Evolutionary conservation across 2,113 vertebrate genomes (phyloP).

Genomic region (Callithrix jacchus): DNA sequence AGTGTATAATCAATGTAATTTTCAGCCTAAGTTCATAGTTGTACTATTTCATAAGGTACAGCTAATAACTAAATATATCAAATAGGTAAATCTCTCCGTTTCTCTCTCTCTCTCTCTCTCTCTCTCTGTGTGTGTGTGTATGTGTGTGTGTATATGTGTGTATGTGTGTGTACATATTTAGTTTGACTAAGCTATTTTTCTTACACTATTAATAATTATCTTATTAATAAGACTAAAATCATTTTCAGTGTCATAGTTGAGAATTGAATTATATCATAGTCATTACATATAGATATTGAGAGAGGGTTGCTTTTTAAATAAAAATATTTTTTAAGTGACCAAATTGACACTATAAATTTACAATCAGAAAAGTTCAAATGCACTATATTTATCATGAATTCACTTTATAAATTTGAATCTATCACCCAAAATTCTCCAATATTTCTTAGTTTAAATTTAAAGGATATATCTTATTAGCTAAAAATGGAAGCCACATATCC

Average conservation of each 20-base stretch:
- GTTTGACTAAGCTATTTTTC: not conserved
- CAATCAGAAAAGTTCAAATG: constrained; percentile 1
- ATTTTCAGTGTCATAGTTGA: not conserved
- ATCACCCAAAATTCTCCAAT: not conserved
- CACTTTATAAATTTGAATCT: not conserved
- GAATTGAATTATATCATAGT: not conserved
- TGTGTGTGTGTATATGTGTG: not conserved
- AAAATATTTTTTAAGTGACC: not conserved
- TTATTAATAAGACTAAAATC: not conserved
- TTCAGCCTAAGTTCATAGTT: not conserved
- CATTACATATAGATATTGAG: not conserved
- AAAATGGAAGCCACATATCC: not conserved
- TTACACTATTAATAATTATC: not conserved
- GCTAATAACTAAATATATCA: not conserved
- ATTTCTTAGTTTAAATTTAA: not conserved
- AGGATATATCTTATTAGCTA: not conserved
- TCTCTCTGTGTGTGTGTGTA: not conserved
- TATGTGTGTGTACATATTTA: not conserved
- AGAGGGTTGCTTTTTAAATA: not conserved
- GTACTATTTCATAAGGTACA: not conserved
- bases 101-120: not conserved
- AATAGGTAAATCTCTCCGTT: not conserved
- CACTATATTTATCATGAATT: not conserved
- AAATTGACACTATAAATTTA: not conserved
- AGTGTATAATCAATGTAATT: not conserved